These are phyloP conservation scores for Apodemus speciosus DNA, from an alignment of 2,113 vertebrate genomes.

Conservation along the genomic window DNA sequence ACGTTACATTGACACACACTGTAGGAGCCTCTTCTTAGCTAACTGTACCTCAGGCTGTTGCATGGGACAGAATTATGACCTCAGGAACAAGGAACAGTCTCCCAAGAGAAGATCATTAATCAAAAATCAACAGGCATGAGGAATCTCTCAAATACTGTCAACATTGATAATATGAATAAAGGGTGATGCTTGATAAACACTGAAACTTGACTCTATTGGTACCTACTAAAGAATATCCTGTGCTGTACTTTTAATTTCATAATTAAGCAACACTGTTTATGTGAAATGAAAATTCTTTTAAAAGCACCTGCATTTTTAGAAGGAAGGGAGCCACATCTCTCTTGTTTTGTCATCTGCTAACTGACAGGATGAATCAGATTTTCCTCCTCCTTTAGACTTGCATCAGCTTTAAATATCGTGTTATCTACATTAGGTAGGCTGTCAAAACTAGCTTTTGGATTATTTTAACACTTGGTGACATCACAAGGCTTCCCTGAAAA, in stretches of 20 bases:
- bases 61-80: constrained; percentile 68
- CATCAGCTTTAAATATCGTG: constrained; percentile 72
- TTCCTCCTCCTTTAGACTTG: constrained; percentile 76
- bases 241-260: constrained; percentile 82
- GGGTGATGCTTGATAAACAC: constrained; percentile 70
- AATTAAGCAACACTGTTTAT: constrained; percentile 84
- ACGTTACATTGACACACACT: background rate
- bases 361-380: constrained; percentile 78
- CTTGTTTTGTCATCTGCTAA: constrained; percentile 79
- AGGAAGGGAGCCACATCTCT: constrained; percentile 76
- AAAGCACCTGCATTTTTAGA: constrained; percentile 78
- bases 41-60: constrained; percentile 70
- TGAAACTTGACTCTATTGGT: constrained; percentile 74
- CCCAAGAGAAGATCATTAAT: constrained; percentile 77
- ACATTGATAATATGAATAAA: constrained; percentile 76
- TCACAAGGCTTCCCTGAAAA: constrained; percentile 79
- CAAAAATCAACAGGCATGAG: constrained; percentile 80
- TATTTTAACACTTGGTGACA: constrained; percentile 76
- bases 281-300: constrained; percentile 81
- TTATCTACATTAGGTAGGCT: constrained; percentile 77
- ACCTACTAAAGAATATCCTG: constrained; percentile 80
- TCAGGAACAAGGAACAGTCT: constrained; percentile 57
- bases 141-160: constrained; percentile 80
- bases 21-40: background rate
- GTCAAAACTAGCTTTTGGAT: constrained; percentile 79